Percentiles rank a stretch among this genome's conserved stretches.
These are phyloP conservation scores for Macropodus opercularis DNA, from an alignment of 2,797 vertebrate species.

Conservation along the genomic window DNA sequence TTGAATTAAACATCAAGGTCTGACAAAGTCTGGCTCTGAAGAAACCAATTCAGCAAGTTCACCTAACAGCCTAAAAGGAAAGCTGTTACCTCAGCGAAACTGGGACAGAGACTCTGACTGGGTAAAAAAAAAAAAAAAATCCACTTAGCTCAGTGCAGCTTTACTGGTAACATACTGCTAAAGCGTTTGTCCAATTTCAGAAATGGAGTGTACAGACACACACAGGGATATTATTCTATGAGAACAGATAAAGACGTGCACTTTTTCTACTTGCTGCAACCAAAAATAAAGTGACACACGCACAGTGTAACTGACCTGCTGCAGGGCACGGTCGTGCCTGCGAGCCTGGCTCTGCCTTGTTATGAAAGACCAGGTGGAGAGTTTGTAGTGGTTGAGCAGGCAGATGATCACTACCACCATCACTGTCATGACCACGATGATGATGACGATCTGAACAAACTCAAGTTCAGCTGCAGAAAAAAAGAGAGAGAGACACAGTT, in stretches of 20 bases:
- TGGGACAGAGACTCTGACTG: conserved; percentile 44
- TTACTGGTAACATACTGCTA: conserved; percentile 54
- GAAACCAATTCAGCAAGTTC: conserved; percentile 60
- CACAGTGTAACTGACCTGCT: conserved; percentile 82
- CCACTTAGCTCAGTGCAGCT: conserved; percentile 44
- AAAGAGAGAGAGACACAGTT: conserved; percentile 18
- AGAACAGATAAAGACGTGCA: conserved; percentile 40
- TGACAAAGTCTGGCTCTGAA: conserved; percentile 51
- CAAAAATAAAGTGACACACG: conserved; percentile 4
- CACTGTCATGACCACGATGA: conserved; percentile 94
- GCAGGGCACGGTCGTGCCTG: conserved; percentile 87
- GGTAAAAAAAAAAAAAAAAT: conserved; percentile 54
- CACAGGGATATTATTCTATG: conserved; percentile 28
- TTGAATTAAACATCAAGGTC: conserved; percentile 73
- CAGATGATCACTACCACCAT: conserved; percentile 95
- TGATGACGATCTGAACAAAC: conserved; percentile 93
- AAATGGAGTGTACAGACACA: conserved; percentile 32
- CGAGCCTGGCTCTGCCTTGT: conserved; percentile 89
- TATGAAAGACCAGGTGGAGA: conserved; percentile 92
- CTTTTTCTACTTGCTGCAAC: conserved; percentile 10
- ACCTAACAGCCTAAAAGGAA: conserved; percentile 52
- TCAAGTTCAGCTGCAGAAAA: conserved; percentile 78
- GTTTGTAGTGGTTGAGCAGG: conserved; percentile 94
- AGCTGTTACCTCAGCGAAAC: conserved; percentile 55
- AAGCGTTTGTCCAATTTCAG: conserved; percentile 53